Evolutionary conservation across 2,113 vertebrate genomes (phyloP).

Genomic region (Myotis davidii): DNA sequence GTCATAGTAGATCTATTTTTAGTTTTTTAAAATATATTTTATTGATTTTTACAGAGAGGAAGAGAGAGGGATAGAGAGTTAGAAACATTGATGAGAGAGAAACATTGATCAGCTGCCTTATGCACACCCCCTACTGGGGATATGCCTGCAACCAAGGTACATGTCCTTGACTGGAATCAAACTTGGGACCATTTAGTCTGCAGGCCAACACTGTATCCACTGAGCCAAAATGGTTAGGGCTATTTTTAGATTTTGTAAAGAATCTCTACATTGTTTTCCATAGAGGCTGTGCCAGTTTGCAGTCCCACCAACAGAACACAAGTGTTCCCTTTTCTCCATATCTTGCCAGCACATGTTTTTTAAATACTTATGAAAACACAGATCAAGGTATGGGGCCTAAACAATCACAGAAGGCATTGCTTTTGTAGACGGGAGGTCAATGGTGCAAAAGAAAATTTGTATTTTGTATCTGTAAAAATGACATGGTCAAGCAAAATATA

Average conservation of each 20-base stretch:
- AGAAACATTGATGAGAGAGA: too few relatives aligned
- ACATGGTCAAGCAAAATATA: neutral
- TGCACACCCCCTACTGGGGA: too few relatives aligned
- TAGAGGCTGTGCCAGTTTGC: neutral
- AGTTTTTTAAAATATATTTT: neutral
- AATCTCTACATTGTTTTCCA: neutral
- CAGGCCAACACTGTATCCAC: too few relatives aligned
- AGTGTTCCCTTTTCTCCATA: neutral
- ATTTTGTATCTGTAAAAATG: neutral
- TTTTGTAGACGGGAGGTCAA: neutral
- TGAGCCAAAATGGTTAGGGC: too few relatives aligned
- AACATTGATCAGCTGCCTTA: too few relatives aligned
- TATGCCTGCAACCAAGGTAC: too few relatives aligned
- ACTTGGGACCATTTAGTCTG: too few relatives aligned
- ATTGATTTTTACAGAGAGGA: too few relatives aligned
- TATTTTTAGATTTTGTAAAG: neutral
- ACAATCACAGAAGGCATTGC: neutral
- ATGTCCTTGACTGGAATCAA: too few relatives aligned
- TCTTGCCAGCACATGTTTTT: neutral
- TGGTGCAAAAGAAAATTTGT: neutral
- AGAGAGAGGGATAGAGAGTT: too few relatives aligned
- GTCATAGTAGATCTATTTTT: neutral
- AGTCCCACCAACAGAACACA: neutral
- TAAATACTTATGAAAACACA: neutral
- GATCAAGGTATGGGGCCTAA: neutral